Evolutionary conservation across 2,113 vertebrate genomes (phyloP), one percentile per base, ranked within the genome.

Genomic region (Narcine bancroftii): DNA sequence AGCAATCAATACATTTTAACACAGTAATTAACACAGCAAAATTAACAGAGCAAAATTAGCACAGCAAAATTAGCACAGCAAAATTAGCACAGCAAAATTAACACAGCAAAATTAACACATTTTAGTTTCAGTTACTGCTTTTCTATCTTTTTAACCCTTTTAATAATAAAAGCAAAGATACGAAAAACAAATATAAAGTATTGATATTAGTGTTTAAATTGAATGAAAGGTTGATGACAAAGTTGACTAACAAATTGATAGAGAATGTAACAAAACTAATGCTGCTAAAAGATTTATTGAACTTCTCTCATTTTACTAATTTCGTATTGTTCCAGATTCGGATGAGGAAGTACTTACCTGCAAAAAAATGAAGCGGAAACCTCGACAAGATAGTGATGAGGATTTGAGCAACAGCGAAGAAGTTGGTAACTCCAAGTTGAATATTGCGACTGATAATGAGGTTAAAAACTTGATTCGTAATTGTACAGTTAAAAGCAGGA

Each of bases 361-460:
- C 93, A 97, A 96, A 87, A 99, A 97, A 93, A 63, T 94, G 11
- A 97, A 96, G 66, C 96, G 95, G 92, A 97, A 96, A 56, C 94
- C 97, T 39, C 95, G 99, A 42, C 94, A 95, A 92, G 97, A 99
- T 94, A 99, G 97, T 0, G 98, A 99, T 92, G 95, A 94, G 3
- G 98, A 96, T 85, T 94, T 94, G 4, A 95, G 95, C 56, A 94
- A 92, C 29, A 93, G 42, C 0, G 92, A 92, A 5, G 81, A 0
- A 21, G 65, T 92, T 75, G 92, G 94, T 69, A 73, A 66, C 93
- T 5, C 93, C 94, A 94, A 93, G 93, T 0, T 92, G 1, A 94
- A 95, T 0, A 93, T 94, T 36, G 93, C 79, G 69, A 65, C 92
- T 9, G 94, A 94, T 92, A 93, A 63, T 0, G 92, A 17, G 26